Conservation (phyloP, 2,113 vertebrate species). For the Catharus fuscescens region DNA sequence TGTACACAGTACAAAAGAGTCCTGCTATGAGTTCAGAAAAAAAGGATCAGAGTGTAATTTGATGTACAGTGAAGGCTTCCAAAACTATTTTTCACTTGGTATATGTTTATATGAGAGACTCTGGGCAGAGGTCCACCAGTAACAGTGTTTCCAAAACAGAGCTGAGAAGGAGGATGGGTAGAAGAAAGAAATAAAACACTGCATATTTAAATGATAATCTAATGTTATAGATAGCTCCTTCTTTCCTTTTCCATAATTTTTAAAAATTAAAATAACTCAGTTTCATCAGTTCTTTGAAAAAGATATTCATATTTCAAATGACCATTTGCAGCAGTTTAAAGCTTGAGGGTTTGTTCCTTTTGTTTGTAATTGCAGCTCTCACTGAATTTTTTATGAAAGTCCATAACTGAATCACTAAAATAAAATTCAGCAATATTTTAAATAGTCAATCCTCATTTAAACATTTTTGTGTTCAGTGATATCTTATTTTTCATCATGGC, state of each 20-base stretch:
- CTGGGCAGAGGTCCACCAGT: not conserved
- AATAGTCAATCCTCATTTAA: not conserved
- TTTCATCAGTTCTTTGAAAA: not conserved
- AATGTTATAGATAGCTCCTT: not conserved
- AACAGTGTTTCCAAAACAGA: not conserved
- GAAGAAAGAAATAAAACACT: not conserved
- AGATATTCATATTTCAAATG: not conserved
- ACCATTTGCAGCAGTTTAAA: not conserved
- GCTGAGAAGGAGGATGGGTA: not conserved
- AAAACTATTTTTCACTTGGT: accelerated
- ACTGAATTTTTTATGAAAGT: not conserved
- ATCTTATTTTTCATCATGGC: not conserved
- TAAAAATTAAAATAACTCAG: not conserved
- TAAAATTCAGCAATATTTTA: slow-evolving; percentile 27
- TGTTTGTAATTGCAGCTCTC: not conserved
- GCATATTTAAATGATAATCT: not conserved
- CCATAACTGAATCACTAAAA: not conserved
- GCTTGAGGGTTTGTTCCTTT: not conserved
- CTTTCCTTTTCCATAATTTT: not conserved
- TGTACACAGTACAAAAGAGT: not conserved
- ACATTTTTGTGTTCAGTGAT: not conserved
- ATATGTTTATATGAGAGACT: not conserved
- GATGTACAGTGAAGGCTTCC: not conserved
- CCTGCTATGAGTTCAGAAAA: not conserved
- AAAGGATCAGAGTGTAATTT: not conserved